Evolutionary conservation across 2,888 invertebrate species (phyloP), one percentile per base, ranked within the genome.

Genomic region (Perdita meconis): DNA sequence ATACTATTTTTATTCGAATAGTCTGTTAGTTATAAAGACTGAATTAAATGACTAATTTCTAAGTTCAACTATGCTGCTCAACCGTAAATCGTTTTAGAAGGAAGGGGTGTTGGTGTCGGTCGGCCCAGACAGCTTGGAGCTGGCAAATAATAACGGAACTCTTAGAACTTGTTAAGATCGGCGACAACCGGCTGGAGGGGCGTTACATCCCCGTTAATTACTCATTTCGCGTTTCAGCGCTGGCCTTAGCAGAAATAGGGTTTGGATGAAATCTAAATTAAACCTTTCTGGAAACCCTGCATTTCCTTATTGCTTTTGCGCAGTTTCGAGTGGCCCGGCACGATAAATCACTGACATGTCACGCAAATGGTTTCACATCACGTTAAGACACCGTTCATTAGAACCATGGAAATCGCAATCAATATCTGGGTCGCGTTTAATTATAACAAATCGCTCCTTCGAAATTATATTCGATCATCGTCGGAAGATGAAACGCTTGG

Each of bases 241-340:
- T 72, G 82, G 78, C 73, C n/a, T 47, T 79, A 75, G 82, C 71
- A 71, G 84, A 86, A 88, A 89, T 84, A 80, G 82, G 74, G 71
- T 84, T 87, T 86, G 69, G 69, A 66, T 82, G 87, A 87, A 88
- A 86, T 89, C 90, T 90, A 90, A 88, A 89, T 90, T 89, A 87
- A 87, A 87, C 82, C 79, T 89, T 87, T 87, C 89, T 89, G 88
- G 90, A 90, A 90, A 74, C 80, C 70, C 60, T 72, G 61, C 74
- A 47, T 69, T 88, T 87, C 83, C 86, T 86, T 82, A 73, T 85
- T 85, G 69, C 76, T 69, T 36, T 61, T 36, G 5, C 76, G 8
- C 42, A 42, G 53, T 53, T 59, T 64, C 13, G 65, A 64, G 56
- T 65, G 40, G 57, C 30, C 38, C 38, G 42, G 22, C 10, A 16